A percentile compares a stretch with the other conserved stretches of the same genome.
phyloP scores from a whole-genome alignment of 2,888 invertebrate species.

The Nephrotoma appendiculata region DNA sequence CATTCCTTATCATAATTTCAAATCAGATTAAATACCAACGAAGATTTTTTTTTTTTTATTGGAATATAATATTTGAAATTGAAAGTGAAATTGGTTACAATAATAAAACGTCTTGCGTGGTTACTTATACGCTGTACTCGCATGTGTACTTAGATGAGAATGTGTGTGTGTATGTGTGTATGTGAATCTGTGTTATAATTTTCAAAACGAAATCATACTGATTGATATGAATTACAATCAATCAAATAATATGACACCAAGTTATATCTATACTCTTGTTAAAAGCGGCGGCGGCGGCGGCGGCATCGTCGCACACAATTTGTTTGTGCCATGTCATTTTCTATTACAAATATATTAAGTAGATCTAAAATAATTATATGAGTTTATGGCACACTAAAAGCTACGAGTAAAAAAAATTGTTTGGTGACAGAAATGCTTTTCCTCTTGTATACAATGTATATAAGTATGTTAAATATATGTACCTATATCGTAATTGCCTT shows the following conservation, averaged over 20 bases:
- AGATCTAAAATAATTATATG: not conserved
- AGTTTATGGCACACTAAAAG: not conserved
- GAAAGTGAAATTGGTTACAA: not conserved
- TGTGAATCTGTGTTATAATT: not conserved
- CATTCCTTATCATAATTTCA: not conserved
- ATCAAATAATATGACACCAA: not conserved
- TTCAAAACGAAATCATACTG: not conserved
- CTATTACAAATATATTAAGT: not conserved
- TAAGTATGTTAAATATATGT: not conserved
- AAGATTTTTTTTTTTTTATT: not conserved
- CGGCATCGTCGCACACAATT: not conserved
- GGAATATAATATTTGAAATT: not conserved
- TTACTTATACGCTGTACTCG: not conserved
- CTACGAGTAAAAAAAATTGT: not conserved
- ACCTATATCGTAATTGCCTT: not conserved
- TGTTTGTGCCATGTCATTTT: not conserved
- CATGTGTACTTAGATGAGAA: not conserved
- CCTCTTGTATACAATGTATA: not conserved
- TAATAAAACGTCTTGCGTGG: not conserved
- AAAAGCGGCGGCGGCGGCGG: not conserved
- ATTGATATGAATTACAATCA: not conserved
- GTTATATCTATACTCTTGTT: not conserved
- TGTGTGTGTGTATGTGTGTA: not conserved
- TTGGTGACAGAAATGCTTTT: not conserved
- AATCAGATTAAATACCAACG: not conserved